These are phyloP conservation scores for Cyprinodon variegatus DNA, from an alignment of 2,113 vertebrate genomes.

Conservation along the genomic window DNA sequence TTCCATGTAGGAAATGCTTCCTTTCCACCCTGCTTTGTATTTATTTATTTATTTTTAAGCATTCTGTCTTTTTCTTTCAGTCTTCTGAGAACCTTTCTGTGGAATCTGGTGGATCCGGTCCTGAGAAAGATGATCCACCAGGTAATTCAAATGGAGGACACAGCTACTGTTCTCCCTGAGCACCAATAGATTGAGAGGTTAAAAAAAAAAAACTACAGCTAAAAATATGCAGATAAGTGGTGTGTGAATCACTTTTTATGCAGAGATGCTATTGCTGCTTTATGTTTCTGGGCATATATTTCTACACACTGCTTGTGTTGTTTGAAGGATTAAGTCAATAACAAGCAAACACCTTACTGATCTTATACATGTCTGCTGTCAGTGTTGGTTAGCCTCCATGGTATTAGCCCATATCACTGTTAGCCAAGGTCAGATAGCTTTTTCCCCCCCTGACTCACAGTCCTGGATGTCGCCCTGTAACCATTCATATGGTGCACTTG, in stretches of 20 bases:
- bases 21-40: not conserved
- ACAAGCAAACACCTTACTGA: conserved; percentile 19
- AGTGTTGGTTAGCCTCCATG: conserved; percentile 70
- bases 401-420: conserved; percentile 71
- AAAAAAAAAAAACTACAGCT: not conserved
- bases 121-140: conserved; percentile 91
- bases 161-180: conserved; percentile 26
- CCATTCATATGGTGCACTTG: not conserved
- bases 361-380: conserved; percentile 58
- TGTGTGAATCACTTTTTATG: not conserved
- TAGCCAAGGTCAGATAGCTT: conserved; percentile 74
- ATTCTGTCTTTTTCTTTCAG: conserved; percentile 76
- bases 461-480: conserved; percentile 6
- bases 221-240: not conserved
- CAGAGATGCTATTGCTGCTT: not conserved
- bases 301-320: not conserved
- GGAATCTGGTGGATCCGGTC: conserved; percentile 88
- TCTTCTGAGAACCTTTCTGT: conserved; percentile 92
- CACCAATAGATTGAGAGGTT: not conserved
- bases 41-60: conserved; percentile 1
- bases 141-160: conserved; percentile 67
- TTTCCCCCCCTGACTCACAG: conserved; percentile 60
- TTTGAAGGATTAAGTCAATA: conserved; percentile 16
- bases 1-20: conserved; percentile 11
- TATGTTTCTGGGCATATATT: not conserved